Base-by-base conservation (phyloP, 92 coral and sea anemone genomes). In the Anthopleura xanthogrammica region DNA sequence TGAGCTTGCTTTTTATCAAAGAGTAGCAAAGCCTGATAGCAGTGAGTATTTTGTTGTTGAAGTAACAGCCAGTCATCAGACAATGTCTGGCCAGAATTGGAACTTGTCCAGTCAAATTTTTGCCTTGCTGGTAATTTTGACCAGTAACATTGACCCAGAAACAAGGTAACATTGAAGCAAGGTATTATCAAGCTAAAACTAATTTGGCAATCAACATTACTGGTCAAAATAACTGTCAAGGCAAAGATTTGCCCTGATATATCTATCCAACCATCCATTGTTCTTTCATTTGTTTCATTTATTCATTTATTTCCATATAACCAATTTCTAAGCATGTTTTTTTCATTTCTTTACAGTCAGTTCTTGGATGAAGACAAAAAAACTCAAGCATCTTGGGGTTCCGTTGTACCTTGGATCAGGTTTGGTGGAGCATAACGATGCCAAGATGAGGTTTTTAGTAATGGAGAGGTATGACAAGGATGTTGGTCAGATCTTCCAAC, bases 391-490 rank as follows among this genome's bases (percentile, higher is more conserved):
- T 80, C 89, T 97, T 41, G 99, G 99, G 22, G 98, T 97, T 7
- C 99, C 98, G 12, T 62, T 70, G 87, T 97, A 92, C 72, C 83
- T 90, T 64, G 99, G 98, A 3, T 94, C 98, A 52, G 99, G 99
- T 19, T 86, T 89, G 20, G 81, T 87, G 71, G 99, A 97, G 39
- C 89, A 89, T 43, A 90, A 86, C 14, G 85, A 93, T 22, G 82
- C 83, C 1, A 94, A 92, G 79, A 89, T 92, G 88, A 91, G 99
- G 41, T 97, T 97, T 70, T 84, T 97, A 90, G 96, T 97, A 20
- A 92, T 97, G 99, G 98, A 97, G 81, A 87, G 99, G 80, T 97
- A 87, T 77, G 94, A 92, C 24, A 77, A 94, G 55, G 99, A 97
- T 84, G 95, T 97, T 43, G 99, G 94, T 78, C 87, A 94, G 79